Evolutionary conservation across 2,113 vertebrate genomes (phyloP).

Genomic region (Oncorhynchus keta): DNA sequence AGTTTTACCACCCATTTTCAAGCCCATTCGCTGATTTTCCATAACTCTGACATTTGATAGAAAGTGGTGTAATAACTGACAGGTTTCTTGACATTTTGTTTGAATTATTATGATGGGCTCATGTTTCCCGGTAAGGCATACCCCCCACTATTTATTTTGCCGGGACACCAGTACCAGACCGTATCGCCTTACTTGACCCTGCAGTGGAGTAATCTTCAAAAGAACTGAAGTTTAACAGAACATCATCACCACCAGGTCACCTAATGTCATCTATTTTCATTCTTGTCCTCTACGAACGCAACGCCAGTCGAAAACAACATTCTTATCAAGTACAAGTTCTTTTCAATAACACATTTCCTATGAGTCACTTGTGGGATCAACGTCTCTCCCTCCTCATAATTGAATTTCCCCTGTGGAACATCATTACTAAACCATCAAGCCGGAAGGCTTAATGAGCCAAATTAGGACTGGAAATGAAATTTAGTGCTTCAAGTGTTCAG

Average conservation of each 20-base stretch:
- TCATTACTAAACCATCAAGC: not conserved
- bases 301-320: not conserved
- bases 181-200: no score
- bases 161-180: no score
- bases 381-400: not conserved
- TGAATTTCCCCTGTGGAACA: conserved; percentile 1
- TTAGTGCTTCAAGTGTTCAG: not conserved
- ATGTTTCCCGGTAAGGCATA: no score
- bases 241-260: not conserved
- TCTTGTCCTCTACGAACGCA: not conserved
- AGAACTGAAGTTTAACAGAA: no score
- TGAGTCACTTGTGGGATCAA: not conserved
- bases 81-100: no score
- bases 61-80: no score
- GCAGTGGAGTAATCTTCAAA: no score
- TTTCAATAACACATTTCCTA: not conserved
- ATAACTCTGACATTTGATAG: no score
- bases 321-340: not conserved
- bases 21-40: no score
- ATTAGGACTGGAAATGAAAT: not conserved
- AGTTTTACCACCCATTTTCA: no score
- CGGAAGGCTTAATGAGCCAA: not conserved
- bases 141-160: no score
- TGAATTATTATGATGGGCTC: no score
- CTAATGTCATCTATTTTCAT: not conserved